Base-by-base conservation (phyloP, 2,113 vertebrate genomes). In the Phalacrocorax carbo region DNA sequence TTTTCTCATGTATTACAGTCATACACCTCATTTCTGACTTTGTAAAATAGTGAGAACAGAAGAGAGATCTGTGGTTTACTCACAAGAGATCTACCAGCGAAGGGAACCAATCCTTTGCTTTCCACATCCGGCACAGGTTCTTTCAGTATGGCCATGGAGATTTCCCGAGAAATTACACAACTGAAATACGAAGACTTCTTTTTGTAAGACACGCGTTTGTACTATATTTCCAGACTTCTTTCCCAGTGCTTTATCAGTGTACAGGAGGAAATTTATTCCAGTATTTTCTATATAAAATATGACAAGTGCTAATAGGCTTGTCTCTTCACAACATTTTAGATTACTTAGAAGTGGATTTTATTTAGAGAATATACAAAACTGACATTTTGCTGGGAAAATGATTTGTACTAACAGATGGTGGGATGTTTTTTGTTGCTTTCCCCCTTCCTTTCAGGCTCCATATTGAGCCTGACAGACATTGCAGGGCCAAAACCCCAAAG, bases 291-390 rank as follows among this genome's bases (percentile, higher is more conserved):
- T 48, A 69, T 72, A 60, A 91, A 95, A 82, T 68, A 71, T 82
- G 86, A 94, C 89, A 95, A 95, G 89, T 91, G 84, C 13, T 87
- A 94, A 86, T 93, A 88, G 78, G 51, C 55, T 90, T 95, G 68
- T 79, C 82, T 94, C 55, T 75, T 94, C 76, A 40, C 64, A 78
- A 44, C 48, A 51, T 60, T 88, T 92, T 79, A 73, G 20, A 81
- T 94, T 94, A 68, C 64, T 92, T 64, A 58, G 70, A 86, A 85
- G 65, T 91, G 44, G 38, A 55, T 85, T 90, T 95, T 93, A 83
- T 88, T 86, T 90, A 75, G 42, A 81, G 26, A 71, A 48, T 1
- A 0, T 44, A 95, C 51, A n/a, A 75, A 75, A 81, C 14, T 0
- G 0, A 80, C 78, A 46, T 9, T 79, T 91, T 46, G 3, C 82